These are phyloP conservation scores for Pituophis catenifer DNA, from an alignment of 2,113 vertebrate species.

Conservation along the genomic window DNA sequence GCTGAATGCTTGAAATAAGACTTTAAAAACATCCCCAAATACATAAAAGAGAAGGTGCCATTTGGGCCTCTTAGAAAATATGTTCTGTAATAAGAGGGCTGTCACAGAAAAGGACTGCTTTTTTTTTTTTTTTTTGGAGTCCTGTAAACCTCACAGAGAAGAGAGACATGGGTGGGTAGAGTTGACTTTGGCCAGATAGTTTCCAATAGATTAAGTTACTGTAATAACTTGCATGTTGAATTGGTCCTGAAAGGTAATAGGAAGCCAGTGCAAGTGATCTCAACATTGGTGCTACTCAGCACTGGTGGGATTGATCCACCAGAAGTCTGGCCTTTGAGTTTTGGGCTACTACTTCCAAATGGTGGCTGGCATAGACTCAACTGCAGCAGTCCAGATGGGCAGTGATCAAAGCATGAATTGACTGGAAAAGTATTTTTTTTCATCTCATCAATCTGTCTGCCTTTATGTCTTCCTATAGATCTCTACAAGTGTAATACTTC, in stretches of 20 bases:
- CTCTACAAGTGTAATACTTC: neutral
- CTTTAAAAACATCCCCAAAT: neutral
- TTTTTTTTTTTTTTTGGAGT: neutral
- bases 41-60: neutral
- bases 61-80: neutral
- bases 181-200: neutral
- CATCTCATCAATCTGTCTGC: neutral
- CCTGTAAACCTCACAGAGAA: neutral
- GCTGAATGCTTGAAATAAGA: neutral
- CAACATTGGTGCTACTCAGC: neutral
- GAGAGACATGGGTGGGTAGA: neutral
- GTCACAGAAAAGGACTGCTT: neutral
- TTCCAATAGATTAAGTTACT: neutral
- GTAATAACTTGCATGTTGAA: neutral
- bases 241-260: neutral
- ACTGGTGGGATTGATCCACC: neutral
- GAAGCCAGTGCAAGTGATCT: neutral
- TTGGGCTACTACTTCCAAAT: neutral
- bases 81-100: neutral
- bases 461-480: neutral
- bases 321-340: neutral
- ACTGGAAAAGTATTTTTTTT: neutral
- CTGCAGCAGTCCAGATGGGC: neutral
- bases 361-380: neutral
- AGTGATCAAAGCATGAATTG: neutral